Percentiles rank a stretch among this genome's conserved stretches.
Evolutionary conservation across 2,797 vertebrate species (phyloP).

Genomic region (Mallotus villosus): DNA sequence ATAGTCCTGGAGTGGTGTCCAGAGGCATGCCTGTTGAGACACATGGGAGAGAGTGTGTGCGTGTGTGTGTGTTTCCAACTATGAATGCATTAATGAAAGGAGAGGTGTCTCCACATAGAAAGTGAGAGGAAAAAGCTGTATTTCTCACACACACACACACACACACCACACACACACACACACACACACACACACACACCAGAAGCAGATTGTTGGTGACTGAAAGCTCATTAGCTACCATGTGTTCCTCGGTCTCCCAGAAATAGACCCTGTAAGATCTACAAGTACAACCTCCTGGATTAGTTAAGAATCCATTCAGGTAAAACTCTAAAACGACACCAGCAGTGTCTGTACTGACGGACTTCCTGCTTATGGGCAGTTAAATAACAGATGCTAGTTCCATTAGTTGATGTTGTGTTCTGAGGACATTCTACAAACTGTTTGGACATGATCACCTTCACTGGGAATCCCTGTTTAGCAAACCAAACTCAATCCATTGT

Average conservation of each 20-base stretch:
- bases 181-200: conserved; percentile 27
- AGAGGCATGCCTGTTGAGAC: background rate
- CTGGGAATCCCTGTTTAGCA: no score
- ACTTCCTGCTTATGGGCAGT: no score
- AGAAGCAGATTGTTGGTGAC: conserved; percentile 21
- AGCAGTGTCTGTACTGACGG: no score
- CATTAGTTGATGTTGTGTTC: no score
- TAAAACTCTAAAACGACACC: no score
- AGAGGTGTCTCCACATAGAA: background rate
- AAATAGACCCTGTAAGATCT: background rate
- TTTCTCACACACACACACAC: conserved; percentile 17
- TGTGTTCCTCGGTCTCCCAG: conserved; percentile 2
- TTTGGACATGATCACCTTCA: no score
- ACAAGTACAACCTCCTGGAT: no score
- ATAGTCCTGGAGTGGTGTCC: background rate
- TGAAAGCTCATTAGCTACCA: conserved; percentile 16
- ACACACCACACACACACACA: conserved; percentile 26
- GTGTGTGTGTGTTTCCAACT: background rate
- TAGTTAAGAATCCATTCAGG: no score
- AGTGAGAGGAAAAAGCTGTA: background rate
- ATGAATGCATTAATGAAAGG: background rate
- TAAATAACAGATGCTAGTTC: no score
- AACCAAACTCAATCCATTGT: no score
- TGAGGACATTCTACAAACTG: background rate
- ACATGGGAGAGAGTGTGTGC: background rate